A percentile compares a stretch with the other conserved stretches of the same genome.
Conservation (phyloP, 2,113 vertebrate genomes). For the Grammomys dolichurus region DNA sequence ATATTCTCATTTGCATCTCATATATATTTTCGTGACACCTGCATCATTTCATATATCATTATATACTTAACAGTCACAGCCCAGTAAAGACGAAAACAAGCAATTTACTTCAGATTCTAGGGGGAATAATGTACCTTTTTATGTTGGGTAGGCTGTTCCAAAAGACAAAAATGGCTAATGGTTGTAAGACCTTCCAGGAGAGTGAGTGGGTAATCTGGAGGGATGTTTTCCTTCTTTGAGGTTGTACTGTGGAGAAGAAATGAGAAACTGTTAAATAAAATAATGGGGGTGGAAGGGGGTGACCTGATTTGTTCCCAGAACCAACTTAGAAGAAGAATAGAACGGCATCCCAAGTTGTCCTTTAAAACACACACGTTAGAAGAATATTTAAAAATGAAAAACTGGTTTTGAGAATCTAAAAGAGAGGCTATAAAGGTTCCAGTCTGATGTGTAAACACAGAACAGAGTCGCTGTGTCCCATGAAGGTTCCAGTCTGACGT, state of each 20-base stretch:
- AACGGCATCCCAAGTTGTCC: background rate
- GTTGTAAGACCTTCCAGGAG: slow-evolving; percentile 96
- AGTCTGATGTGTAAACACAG: background rate
- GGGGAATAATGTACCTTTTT: slow-evolving; percentile 89
- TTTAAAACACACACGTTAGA: background rate
- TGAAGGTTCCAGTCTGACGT: background rate
- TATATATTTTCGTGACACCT: background rate
- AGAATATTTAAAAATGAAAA: background rate
- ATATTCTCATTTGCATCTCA: background rate
- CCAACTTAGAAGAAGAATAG: background rate
- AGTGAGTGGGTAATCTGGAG: slow-evolving; percentile 97
- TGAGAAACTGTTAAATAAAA: background rate
- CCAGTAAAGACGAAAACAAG: background rate
- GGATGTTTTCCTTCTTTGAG: slow-evolving; percentile 94
- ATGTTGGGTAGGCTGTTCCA: slow-evolving; percentile 90
- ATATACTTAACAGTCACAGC: background rate
- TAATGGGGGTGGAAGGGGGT: background rate
- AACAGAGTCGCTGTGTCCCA: background rate
- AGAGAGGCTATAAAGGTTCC: background rate
- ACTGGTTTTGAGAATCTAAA: slow-evolving; percentile 42
- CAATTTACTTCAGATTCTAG: background rate
- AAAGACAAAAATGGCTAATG: slow-evolving; percentile 95
- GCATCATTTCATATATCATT: too few relatives aligned
- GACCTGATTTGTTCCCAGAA: background rate
- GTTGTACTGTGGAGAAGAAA: slow-evolving; percentile 84